Evolutionary conservation across 2,797 vertebrate genomes (phyloP).

Genomic region (Enteromius viviparus): DNA sequence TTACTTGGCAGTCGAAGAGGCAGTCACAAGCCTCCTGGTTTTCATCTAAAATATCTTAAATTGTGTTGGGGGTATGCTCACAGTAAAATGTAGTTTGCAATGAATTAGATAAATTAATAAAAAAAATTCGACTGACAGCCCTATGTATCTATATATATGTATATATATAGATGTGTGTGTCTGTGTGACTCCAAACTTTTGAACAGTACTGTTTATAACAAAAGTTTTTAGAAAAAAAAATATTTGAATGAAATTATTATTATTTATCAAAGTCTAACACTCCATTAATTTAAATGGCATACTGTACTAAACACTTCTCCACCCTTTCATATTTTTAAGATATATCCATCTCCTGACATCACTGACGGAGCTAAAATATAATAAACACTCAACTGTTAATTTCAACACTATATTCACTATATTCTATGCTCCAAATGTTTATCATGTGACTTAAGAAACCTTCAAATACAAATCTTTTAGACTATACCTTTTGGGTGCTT

Average conservation of each 20-base stretch:
- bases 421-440: not conserved
- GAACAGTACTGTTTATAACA: too few species aligned
- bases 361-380: not conserved
- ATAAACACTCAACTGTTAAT: constrained; percentile 6
- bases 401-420: not conserved
- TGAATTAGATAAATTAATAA: too few species aligned
- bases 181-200: too few species aligned
- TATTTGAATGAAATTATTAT: not conserved
- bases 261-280: constrained; percentile 22
- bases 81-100: too few species aligned
- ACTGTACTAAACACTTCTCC: not conserved
- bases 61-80: too few species aligned
- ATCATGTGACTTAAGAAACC: not conserved
- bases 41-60: too few species aligned
- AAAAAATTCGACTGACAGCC: too few species aligned
- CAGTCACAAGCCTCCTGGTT: too few species aligned
- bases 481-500: not conserved
- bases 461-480: not conserved
- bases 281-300: not conserved
- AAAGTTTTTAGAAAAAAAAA: not conserved
- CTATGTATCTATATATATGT: too few species aligned
- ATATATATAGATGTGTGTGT: too few species aligned
- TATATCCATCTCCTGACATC: not conserved
- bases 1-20: too few species aligned
- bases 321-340: constrained; percentile 19